Conservation (phyloP, 2,888 invertebrate species). For the Sarcophaga carnaria region DNA sequence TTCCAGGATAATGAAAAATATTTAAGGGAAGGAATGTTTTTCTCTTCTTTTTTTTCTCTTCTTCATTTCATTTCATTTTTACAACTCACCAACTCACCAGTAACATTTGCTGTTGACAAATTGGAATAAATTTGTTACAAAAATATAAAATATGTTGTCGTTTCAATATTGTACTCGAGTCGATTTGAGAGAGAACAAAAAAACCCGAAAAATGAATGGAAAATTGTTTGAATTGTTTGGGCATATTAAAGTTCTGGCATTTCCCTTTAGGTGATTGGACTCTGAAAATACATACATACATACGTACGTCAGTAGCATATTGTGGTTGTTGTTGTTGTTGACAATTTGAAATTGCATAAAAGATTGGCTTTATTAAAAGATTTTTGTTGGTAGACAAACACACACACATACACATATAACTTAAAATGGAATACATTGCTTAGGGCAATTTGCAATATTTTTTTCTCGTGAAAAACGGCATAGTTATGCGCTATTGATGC, state of each 20-base stretch:
- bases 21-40: neutral
- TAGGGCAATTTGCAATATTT: too few relatives aligned
- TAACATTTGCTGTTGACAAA: slow-evolving; percentile 63
- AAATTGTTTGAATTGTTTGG: neutral
- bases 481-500: too few relatives aligned
- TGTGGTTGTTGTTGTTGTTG: neutral
- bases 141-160: neutral
- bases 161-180: neutral
- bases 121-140: slow-evolving; percentile 40
- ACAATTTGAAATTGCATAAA: too few relatives aligned
- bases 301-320: neutral
- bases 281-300: neutral
- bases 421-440: too few relatives aligned
- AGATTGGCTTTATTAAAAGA: too few relatives aligned
- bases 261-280: neutral
- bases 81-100: slow-evolving; percentile 3
- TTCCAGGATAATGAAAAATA: slow-evolving; percentile 3
- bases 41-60: neutral
- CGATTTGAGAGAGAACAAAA: neutral
- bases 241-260: neutral
- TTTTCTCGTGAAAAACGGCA: too few relatives aligned
- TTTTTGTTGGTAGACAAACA: too few relatives aligned
- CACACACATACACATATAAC: too few relatives aligned
- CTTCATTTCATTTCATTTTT: neutral
- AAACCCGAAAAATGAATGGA: neutral